A percentile compares a stretch with the other conserved stretches of the same genome.
phyloP scores from a whole-genome alignment of 2,797 vertebrate genomes.

The Sebastes diaconus region DNA sequence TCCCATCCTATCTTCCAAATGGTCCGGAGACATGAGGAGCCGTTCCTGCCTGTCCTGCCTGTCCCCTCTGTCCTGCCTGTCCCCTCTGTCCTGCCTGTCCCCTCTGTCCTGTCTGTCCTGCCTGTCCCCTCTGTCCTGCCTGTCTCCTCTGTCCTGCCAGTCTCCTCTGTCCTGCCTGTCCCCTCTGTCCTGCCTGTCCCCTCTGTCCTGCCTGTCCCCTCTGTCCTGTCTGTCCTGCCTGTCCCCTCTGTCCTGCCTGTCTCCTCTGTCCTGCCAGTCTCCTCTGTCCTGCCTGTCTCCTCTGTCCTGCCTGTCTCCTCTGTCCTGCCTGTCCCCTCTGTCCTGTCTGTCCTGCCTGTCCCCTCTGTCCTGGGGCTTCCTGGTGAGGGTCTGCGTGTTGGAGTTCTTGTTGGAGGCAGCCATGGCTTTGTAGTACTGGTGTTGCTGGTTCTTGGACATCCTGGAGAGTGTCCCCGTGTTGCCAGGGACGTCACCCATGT shows the following conservation, averaged over 20 bases:
- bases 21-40: conserved; percentile 80
- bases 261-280: conserved; percentile 74
- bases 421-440: conserved; percentile 87
- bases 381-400: conserved; percentile 84
- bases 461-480: conserved; percentile 83
- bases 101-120: conserved; percentile 79
- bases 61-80: conserved; percentile 56
- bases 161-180: background rate
- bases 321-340: conserved; percentile 58
- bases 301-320: conserved; percentile 66
- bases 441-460: conserved; percentile 86
- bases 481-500: conserved; percentile 81
- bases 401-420: conserved; percentile 83
- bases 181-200: no score
- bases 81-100: conserved; percentile 63
- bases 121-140: conserved; percentile 63
- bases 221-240: conserved; percentile 48
- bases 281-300: conserved; percentile 70
- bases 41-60: conserved; percentile 71
- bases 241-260: background rate
- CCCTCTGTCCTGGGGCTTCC: conserved; percentile 80
- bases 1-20: conserved; percentile 78
- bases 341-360: conserved; percentile 59
- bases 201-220: no score
- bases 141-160: conserved; percentile 40